Conservation (phyloP, 2,888 invertebrate species). For the Heliconius cydno region DNA sequence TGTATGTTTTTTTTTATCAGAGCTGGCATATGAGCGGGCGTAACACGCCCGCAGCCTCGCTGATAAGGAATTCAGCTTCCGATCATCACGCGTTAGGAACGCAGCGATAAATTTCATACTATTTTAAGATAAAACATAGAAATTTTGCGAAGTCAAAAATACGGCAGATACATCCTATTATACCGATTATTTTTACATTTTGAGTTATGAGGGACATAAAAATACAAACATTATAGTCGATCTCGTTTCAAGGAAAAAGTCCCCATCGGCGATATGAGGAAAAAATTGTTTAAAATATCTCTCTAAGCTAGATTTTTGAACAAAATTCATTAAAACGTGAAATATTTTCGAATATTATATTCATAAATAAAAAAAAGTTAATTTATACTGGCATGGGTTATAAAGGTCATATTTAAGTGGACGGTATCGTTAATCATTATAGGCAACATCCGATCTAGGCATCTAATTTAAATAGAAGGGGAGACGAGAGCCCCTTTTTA, state of each 20-base stretch:
- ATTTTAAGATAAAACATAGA: neutral
- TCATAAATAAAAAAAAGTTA: neutral
- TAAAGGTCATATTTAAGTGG: conserved; percentile 23
- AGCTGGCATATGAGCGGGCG: neutral
- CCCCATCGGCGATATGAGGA: neutral
- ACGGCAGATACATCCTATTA: too few relatives aligned
- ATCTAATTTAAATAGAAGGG: conserved; percentile 24
- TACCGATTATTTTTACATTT: too few relatives aligned
- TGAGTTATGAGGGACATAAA: neutral
- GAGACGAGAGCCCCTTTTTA: conserved; percentile 6
- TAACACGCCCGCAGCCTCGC: neutral
- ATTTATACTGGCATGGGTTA: neutral
- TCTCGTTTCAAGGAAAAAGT: neutral
- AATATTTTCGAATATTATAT: neutral
- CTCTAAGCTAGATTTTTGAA: neutral
- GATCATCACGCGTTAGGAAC: conserved; percentile 13
- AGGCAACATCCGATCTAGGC: conserved; percentile 21
- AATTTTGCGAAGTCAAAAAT: neutral
- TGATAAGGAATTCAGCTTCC: conserved; percentile 21
- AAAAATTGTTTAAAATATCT: neutral
- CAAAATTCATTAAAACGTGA: neutral
- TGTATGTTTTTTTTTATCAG: conserved; percentile 9
- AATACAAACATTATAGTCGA: neutral
- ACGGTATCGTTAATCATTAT: conserved; percentile 22
- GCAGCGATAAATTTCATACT: neutral